Conservation (phyloP, 2,113 vertebrate genomes). For the Aphyosemion australe region DNA sequence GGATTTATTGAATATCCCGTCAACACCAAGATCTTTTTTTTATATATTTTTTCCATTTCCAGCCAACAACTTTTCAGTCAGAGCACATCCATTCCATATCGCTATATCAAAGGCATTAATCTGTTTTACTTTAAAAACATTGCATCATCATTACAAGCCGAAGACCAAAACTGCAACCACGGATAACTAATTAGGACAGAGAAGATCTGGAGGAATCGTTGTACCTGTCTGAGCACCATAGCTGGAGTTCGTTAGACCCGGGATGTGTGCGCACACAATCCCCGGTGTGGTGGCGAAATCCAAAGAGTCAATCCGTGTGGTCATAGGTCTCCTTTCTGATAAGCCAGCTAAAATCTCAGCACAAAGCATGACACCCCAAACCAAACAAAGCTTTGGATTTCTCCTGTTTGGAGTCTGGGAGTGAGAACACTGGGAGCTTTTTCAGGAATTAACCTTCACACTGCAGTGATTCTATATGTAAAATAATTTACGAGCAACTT, state of each 20-base stretch:
- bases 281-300: constrained; percentile 48
- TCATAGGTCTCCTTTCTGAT: constrained; percentile 65
- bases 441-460: constrained; percentile 63
- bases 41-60: neutral
- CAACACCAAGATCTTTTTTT: neutral
- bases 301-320: constrained; percentile 50
- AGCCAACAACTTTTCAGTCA: constrained; percentile 7
- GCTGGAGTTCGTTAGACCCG: constrained; percentile 48
- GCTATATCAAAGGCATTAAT: constrained; percentile 47
- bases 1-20: too few relatives aligned
- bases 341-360: constrained; percentile 59
- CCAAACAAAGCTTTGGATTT: constrained; percentile 58
- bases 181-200: constrained; percentile 28
- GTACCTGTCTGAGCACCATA: constrained; percentile 31
- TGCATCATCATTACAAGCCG: constrained; percentile 39
- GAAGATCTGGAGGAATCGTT: constrained; percentile 29
- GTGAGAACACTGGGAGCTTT: constrained; percentile 45
- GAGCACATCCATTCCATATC: constrained; percentile 3
- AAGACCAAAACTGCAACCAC: constrained; percentile 19
- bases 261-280: constrained; percentile 37
- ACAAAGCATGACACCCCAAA: constrained; percentile 42
- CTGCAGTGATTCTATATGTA: constrained; percentile 61
- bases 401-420: constrained; percentile 42
- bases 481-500: constrained; percentile 63
- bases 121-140: constrained; percentile 30